A percentile compares a stretch with the other conserved stretches of the same genome.
phyloP scores from a whole-genome alignment of 92 coral and sea anemone species.

The Zoanthus solanderi region DNA sequence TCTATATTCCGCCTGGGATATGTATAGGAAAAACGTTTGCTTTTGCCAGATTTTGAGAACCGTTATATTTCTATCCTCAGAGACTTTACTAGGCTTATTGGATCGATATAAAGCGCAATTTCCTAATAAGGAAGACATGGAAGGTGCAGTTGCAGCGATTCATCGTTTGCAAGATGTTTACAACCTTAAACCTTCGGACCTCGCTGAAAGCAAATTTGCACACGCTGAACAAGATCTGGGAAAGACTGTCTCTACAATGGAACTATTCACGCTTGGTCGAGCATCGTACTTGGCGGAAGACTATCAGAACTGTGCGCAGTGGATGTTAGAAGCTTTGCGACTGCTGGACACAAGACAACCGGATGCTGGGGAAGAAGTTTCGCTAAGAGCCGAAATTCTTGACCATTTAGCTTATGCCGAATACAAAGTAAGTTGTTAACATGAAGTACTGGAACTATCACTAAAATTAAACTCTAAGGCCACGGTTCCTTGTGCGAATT shows the following conservation, averaged over 20 bases:
- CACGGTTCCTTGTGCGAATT: too few relatives aligned
- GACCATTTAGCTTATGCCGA: conserved; percentile 94
- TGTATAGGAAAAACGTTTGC: neutral
- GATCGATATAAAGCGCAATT: conserved; percentile 61
- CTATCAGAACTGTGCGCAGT: conserved; percentile 68
- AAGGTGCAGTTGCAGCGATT: conserved; percentile 90
- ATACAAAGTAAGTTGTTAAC: conserved; percentile 67
- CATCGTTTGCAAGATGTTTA: conserved; percentile 92
- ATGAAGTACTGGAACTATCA: neutral
- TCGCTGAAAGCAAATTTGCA: conserved; percentile 84
- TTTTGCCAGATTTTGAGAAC: neutral
- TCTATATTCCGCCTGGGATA: neutral
- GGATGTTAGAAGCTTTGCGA: conserved; percentile 94
- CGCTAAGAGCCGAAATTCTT: conserved; percentile 69
- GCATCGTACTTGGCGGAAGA: conserved; percentile 73
- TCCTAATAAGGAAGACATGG: conserved; percentile 79
- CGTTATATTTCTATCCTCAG: conserved; percentile 34
- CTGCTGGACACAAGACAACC: conserved; percentile 68
- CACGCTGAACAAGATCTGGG: conserved; percentile 32
- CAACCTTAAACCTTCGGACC: conserved; percentile 79
- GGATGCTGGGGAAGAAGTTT: conserved; percentile 27
- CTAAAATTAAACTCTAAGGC: neutral
- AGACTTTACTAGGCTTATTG: conserved; percentile 67
- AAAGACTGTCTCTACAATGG: conserved; percentile 70
- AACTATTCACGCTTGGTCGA: conserved; percentile 87